A percentile compares a stretch with the other conserved stretches of the same genome.
These are phyloP conservation scores for Onthophagus sagittarius DNA, from an alignment of 2,888 invertebrate genomes.

Conservation along the genomic window DNA sequence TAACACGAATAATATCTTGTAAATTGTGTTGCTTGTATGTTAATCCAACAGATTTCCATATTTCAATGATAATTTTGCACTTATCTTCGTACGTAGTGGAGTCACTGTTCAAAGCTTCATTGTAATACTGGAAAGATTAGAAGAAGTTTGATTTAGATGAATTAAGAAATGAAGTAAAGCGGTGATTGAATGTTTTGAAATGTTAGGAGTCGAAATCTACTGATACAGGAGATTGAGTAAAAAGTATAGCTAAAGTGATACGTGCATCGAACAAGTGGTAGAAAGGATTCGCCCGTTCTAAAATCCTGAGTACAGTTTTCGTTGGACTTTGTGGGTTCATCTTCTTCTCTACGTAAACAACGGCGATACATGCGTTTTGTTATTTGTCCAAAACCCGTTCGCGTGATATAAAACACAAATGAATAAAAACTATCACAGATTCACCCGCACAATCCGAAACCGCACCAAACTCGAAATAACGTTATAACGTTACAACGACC, in stretches of 20 bases:
- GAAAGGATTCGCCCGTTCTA: slow-evolving; percentile 21
- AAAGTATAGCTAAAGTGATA: slow-evolving; percentile 34
- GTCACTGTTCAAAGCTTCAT: slow-evolving; percentile 42
- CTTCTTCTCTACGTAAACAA: slow-evolving; percentile 42
- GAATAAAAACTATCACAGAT: slow-evolving; percentile 14
- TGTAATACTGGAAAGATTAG: slow-evolving; percentile 43
- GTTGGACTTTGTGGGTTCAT: slow-evolving; percentile 13
- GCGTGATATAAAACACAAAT: slow-evolving; percentile 17
- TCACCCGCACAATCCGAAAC: slow-evolving; percentile 18
- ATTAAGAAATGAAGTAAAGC: neutral
- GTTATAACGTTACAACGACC: slow-evolving; percentile 20
- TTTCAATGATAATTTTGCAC: slow-evolving; percentile 41
- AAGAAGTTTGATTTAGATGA: slow-evolving; percentile 15
- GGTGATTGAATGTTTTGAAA: neutral
- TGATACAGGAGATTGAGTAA: neutral
- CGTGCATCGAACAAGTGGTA: slow-evolving; percentile 44
- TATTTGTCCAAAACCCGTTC: slow-evolving; percentile 24
- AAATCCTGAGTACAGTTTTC: neutral
- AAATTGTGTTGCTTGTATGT: slow-evolving; percentile 28
- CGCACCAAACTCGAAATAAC: neutral
- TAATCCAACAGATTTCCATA: slow-evolving; percentile 36
- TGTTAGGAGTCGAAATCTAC: neutral
- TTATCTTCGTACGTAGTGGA: slow-evolving; percentile 40
- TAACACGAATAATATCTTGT: slow-evolving; percentile 41
- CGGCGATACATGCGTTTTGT: slow-evolving; percentile 31